Percentiles rank a stretch among this genome's conserved stretches.
These are phyloP conservation scores for Diplazon laetatorius DNA, from an alignment of 2,888 invertebrate species.

Conservation along the genomic window DNA sequence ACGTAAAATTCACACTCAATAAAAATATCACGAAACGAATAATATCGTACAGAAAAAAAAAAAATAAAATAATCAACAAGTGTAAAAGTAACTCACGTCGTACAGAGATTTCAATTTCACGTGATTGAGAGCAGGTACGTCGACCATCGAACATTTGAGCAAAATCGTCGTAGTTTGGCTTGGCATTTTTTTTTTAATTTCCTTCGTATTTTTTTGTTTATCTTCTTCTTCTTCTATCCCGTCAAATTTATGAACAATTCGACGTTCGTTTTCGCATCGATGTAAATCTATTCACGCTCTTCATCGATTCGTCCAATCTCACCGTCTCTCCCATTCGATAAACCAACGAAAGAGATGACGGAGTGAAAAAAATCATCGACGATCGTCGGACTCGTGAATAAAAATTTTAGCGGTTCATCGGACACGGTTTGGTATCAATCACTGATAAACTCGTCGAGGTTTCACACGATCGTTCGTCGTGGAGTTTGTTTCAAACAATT, in stretches of 20 bases:
- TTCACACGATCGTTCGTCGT: no score
- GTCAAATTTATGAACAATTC: conserved; percentile 22
- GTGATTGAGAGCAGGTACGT: conserved; percentile 80
- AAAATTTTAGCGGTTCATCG: no score
- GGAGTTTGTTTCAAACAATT: no score
- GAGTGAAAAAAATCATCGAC: background rate
- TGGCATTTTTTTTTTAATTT: conserved; percentile 74
- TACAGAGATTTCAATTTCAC: conserved; percentile 80
- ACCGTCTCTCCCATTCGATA: background rate
- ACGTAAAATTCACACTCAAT: background rate
- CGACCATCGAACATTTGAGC: conserved; percentile 81
- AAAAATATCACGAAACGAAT: background rate
- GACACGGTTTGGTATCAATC: no score
- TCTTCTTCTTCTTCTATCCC: background rate
- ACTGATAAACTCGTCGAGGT: no score
- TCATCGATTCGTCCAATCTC: background rate
- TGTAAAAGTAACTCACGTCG: conserved; percentile 73
- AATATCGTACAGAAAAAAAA: background rate
- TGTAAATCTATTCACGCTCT: conserved; percentile 13
- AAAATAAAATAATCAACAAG: background rate
- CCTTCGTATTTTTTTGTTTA: background rate
- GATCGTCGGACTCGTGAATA: no score
- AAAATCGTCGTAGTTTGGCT: conserved; percentile 81
- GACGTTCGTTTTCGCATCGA: conserved; percentile 27
- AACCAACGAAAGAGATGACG: background rate